Conservation (phyloP, 2,888 invertebrate genomes). For the Scotopteryx bipunctaria region DNA sequence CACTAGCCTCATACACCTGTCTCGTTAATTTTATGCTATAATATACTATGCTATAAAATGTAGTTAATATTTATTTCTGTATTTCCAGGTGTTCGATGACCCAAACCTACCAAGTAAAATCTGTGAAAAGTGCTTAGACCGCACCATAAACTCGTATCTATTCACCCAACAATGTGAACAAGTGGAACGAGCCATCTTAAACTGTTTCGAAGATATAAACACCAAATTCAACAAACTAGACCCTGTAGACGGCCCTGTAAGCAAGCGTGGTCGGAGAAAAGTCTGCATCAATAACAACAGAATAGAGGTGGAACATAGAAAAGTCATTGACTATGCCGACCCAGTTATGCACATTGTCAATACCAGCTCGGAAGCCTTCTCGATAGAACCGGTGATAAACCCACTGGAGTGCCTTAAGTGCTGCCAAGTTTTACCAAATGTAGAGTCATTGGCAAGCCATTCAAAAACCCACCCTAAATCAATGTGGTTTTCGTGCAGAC, state of each 20-base stretch:
- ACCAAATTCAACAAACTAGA: slow-evolving; percentile 68
- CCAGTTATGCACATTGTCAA: slow-evolving; percentile 65
- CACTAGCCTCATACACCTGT: no score
- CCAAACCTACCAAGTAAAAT: slow-evolving; percentile 66
- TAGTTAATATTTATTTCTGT: background rate
- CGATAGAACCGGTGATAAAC: slow-evolving; percentile 43
- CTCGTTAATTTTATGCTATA: no score
- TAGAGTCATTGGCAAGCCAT: slow-evolving; percentile 61
- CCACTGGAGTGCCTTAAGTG: slow-evolving; percentile 69
- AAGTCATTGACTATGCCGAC: slow-evolving; percentile 70
- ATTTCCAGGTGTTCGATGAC: slow-evolving; percentile 54
- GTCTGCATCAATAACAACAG: slow-evolving; percentile 59
- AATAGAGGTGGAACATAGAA: slow-evolving; percentile 54
- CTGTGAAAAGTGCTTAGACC: slow-evolving; percentile 63
- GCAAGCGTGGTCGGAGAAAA: slow-evolving; percentile 62
- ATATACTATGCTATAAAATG: no score
- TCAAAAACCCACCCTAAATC: slow-evolving; percentile 63
- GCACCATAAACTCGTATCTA: slow-evolving; percentile 61
- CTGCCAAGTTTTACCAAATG: slow-evolving; percentile 60
- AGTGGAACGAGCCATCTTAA: slow-evolving; percentile 63
- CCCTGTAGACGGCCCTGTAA: slow-evolving; percentile 58
- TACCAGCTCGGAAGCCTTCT: slow-evolving; percentile 41
- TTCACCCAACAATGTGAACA: slow-evolving; percentile 72
- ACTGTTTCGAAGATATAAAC: slow-evolving; percentile 70
- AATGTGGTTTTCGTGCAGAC: slow-evolving; percentile 71